Evolutionary conservation across 2,113 vertebrate genomes (phyloP).

Genomic region (Nansenia antarctica): DNA sequence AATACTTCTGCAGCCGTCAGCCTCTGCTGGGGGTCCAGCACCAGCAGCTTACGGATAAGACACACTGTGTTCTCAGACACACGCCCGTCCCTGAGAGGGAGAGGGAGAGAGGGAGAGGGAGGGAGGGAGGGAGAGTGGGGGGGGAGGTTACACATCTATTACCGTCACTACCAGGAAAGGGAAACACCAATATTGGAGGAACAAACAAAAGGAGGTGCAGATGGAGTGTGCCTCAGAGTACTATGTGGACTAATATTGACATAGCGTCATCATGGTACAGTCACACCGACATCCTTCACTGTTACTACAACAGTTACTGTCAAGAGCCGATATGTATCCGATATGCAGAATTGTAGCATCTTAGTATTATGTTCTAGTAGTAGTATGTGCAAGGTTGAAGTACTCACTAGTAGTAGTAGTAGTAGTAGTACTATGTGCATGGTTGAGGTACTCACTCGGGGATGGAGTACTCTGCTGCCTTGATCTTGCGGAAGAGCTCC

Average conservation of each 20-base stretch:
- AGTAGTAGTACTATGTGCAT: too few species aligned
- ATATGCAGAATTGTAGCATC: not conserved
- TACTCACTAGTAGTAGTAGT: conserved; percentile 97
- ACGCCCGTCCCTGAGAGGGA: conserved; percentile 85
- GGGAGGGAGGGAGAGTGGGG: not conserved
- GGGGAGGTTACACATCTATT: not conserved
- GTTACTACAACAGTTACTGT: too few species aligned
- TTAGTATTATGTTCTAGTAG: too few species aligned
- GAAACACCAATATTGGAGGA: not conserved
- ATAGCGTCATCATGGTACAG: too few species aligned
- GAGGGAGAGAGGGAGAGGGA: not conserved
- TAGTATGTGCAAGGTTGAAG: too few species aligned
- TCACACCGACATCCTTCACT: too few species aligned
- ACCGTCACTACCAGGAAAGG: not conserved
- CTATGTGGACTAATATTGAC: not conserved
- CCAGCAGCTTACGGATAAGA: conserved; percentile 95
- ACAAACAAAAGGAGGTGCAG: not conserved
- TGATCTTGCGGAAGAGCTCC: conserved; percentile 99
- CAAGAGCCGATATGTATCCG: too few species aligned
- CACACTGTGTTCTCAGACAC: conserved; percentile 98
- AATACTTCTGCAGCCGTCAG: conserved; percentile 92
- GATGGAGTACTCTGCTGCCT: conserved; percentile 97
- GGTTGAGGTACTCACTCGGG: conserved; percentile 92
- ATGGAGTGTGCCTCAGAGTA: not conserved
- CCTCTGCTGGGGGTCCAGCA: conserved; percentile 96